Base-by-base conservation (phyloP, 2,113 vertebrate genomes). In the Poecile atricapillus region DNA sequence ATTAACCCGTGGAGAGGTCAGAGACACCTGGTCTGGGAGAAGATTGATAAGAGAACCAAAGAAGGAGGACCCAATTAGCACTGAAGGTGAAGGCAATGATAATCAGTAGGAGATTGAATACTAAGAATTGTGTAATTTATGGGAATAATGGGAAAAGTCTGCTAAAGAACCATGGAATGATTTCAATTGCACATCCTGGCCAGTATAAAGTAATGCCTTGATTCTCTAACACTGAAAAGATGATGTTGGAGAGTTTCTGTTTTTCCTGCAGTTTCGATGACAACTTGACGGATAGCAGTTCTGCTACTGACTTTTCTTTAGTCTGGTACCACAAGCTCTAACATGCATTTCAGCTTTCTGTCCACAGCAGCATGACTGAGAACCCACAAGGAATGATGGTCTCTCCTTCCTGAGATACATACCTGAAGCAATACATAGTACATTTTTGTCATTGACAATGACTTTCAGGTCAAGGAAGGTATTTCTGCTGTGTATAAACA, bases 241-340 rank as follows among this genome's bases (percentile, higher is more conserved):
- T 30, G 15, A 3, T 60, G 10, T 33, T 85, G 24, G 24, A 41
- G 13, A 35, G 20, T 49, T 58, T 49, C 19, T 65, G n/a, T 3
- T 65, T 75, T 49, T n/a, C 19, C n/a, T 1, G 0, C 30, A n/a
- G 50, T 49, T 75, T 58, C 0, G 0, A 13, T 58, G 31, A 67
- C 60, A 15, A 16, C 55, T 67, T 75, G 12, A 65, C 23, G 50
- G 31, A 50, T 3, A 47, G 12, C 10, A 55, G 28, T 73, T 30
- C 49, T 93, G 64, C 33, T 56, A 15, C 44, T 19, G 23, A 41
- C 37, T 55, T 70, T 12, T 79, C 27, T 86, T 80, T 59, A 67
- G 49, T 53, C 31, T 56, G 33, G 47, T 47, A 39, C 15, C 8
- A 65, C 24, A 53, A 14, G 11, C 9, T 43, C 23, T 21, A 37